Percentiles rank a stretch among this genome's conserved stretches.
Evolutionary conservation across 2,797 vertebrate species (phyloP).

Genomic region (Pseudomugil tenellus): DNA sequence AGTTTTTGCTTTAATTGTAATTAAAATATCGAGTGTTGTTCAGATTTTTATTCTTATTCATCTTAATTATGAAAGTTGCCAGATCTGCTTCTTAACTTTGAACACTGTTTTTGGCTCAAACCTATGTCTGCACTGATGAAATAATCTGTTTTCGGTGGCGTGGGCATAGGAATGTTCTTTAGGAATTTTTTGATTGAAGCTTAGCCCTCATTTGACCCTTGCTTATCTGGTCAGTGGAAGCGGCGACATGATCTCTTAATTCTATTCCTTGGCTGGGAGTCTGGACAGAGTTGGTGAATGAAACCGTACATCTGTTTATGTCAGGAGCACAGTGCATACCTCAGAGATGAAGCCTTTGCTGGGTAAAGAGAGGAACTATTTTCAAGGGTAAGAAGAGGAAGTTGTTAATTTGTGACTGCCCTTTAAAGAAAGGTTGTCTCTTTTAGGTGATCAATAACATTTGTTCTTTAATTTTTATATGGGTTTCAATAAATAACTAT

Average conservation of each 20-base stretch:
- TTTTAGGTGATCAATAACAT: slow-evolving; percentile 20
- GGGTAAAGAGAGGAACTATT: slow-evolving; percentile 9
- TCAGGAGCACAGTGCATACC: slow-evolving; percentile 3
- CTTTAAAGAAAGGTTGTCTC: slow-evolving; percentile 30
- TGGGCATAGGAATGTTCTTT: slow-evolving; percentile 60
- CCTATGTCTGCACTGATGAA: slow-evolving; percentile 54
- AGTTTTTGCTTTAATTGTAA: too few relatives aligned
- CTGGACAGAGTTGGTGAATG: slow-evolving; percentile 40
- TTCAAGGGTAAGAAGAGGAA: slow-evolving; percentile 20
- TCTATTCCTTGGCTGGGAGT: slow-evolving; percentile 36
- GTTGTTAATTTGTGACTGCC: slow-evolving; percentile 37
- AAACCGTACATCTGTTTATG: slow-evolving; percentile 45
- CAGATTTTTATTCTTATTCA: not conserved
- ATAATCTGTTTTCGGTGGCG: slow-evolving; percentile 64
- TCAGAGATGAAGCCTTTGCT: slow-evolving; percentile 9
- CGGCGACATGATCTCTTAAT: slow-evolving; percentile 47
- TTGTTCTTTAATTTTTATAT: slow-evolving; percentile 21
- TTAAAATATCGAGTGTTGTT: not conserved
- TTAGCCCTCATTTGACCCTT: slow-evolving; percentile 65
- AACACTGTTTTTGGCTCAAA: slow-evolving; percentile 64
- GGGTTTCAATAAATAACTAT: slow-evolving; percentile 2
- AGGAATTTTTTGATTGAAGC: slow-evolving; percentile 74
- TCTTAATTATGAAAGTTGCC: slow-evolving; percentile 30
- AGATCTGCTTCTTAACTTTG: slow-evolving; percentile 46
- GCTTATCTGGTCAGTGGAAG: slow-evolving; percentile 60